Base-by-base conservation (phyloP, 2,113 vertebrate species). In the Orientallactaga bullata region DNA sequence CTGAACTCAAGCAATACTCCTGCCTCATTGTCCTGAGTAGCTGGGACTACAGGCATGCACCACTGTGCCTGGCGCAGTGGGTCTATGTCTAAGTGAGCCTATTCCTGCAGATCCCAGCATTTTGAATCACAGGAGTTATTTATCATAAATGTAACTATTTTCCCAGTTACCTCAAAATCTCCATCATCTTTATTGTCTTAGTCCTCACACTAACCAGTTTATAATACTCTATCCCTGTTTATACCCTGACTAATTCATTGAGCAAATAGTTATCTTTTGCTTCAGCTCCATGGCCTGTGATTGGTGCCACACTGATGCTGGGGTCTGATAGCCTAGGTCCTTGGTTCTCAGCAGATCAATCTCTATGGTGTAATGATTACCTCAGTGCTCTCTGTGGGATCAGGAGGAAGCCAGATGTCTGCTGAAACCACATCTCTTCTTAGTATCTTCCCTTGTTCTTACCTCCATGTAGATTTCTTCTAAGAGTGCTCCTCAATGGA, bases 161-260 rank as follows among this genome's bases (percentile, higher is more conserved):
- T 94, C n/a, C n/a, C 61, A 93, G 78, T 80, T 78, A 76, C 60
- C 42, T 30, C 32, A 55, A 42, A 90, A 39, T 80, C 42, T 47
- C 42, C 51, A 69, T 65, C 85, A 83, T 81, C 72, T 69, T 71
- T 55, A 55, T 55, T 55, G 10, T 55, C 55, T 16, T 55, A 8
- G 12, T 16, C 55, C 55, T 55, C 55, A 55, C 55, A 55, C 12
- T 55, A 55, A 55, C 11, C 55, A 55, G 55, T 55, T 55, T 55
- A 55, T 13, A 55, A 55, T 55, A 55, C 55, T 11, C 55, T 55
- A 7, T 55, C 55, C 12, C 55, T 55, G 55, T 47, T 47, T 55
- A 55, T 55, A 55, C 12, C 55, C 55, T 55, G 55, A 16, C 55
- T 55, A 12, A 55, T 2, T 55, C 55, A 55, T 16, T 55, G 55